A percentile compares a stretch with the other conserved stretches of the same genome.
Conservation (phyloP, 2,888 invertebrate genomes). For the Seira musarum region DNA sequence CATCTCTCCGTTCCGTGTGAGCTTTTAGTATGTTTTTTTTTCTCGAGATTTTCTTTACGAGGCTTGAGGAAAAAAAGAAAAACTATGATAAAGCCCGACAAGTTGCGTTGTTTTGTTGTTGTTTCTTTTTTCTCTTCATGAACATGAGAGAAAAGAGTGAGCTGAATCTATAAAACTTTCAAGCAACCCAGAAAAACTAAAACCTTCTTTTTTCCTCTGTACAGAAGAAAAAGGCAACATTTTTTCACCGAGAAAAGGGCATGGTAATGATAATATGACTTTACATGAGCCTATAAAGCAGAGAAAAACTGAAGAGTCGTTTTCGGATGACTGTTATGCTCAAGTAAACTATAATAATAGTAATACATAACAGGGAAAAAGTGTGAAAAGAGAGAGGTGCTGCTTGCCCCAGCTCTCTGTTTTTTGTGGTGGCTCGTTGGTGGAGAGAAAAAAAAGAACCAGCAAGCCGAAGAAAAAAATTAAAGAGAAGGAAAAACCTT, state of each 20-base stretch:
- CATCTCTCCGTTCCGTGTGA: too few species aligned
- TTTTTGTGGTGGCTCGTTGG: constrained; percentile 8
- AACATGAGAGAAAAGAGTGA: constrained; percentile 16
- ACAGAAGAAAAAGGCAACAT: not conserved
- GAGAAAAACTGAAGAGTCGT: not conserved
- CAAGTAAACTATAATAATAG: not conserved
- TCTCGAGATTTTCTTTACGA: too few species aligned
- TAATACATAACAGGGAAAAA: not conserved
- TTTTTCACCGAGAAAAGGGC: not conserved
- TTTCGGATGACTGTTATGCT: constrained; percentile 12
- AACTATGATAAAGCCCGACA: constrained; percentile 47
- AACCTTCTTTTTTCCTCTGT: not conserved
- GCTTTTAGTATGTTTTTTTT: too few species aligned
- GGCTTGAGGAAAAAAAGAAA: too few species aligned
- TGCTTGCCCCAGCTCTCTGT: constrained; percentile 6
- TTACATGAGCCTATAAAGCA: not conserved
- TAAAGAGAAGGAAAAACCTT: not conserved
- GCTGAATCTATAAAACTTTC: constrained; percentile 41
- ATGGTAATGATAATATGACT: not conserved
- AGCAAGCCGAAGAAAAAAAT: constrained; percentile 1
- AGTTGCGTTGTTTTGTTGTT: constrained; percentile 30
- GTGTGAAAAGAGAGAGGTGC: constrained; percentile 12
- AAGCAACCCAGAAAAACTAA: constrained; percentile 26
- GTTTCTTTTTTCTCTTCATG: not conserved
- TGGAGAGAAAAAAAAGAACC: not conserved